phyloP scores from a whole-genome alignment of 1,140 invertebrate genomes.

The Phenacoccus solenopsis region DNA sequence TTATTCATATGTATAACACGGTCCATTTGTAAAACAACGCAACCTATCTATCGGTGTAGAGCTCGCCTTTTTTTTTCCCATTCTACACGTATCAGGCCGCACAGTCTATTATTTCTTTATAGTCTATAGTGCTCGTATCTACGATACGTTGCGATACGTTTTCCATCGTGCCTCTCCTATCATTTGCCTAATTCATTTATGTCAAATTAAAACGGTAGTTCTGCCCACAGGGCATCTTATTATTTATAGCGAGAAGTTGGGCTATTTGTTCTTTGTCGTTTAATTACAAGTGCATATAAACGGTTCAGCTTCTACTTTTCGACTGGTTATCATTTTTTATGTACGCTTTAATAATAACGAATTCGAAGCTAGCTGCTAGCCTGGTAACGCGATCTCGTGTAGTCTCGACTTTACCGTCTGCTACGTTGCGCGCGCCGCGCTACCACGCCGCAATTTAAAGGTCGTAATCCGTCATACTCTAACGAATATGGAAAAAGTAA shows the following conservation, averaged over 20 bases:
- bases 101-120: no score
- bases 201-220: neutral
- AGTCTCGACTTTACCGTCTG: no score
- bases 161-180: neutral
- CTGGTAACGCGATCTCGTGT: no score
- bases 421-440: no score
- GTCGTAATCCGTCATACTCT: neutral
- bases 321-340: conserved; percentile 3
- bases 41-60: neutral
- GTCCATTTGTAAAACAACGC: neutral
- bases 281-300: conserved; percentile 3
- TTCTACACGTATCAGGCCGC: neutral
- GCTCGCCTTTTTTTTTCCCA: neutral
- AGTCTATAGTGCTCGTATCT: no score
- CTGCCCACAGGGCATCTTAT: neutral
- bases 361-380: no score
- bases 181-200: conserved; percentile 1
- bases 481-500: no score
- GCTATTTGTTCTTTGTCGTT: conserved; percentile 1
- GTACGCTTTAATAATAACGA: neutral
- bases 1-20: neutral
- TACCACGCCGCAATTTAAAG: no score
- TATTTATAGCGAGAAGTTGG: neutral
- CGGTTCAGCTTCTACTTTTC: neutral
- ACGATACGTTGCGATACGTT: neutral